Base-by-base conservation (phyloP, 2,888 invertebrate species). In the Poecilus cupreus region DNA sequence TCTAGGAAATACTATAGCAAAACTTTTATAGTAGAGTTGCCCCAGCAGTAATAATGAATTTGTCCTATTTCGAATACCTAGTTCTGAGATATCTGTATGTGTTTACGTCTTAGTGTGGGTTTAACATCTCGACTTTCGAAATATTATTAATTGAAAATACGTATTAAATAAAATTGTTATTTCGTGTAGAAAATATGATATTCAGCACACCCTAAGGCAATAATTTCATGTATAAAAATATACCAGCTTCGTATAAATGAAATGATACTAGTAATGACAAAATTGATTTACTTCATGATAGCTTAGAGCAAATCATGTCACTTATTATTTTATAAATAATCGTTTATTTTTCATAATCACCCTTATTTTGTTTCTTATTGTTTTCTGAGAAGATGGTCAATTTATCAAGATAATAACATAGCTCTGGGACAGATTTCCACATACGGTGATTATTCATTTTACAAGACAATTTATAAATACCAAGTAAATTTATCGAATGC, bases 281-380 rank as follows among this genome's bases (percentile, higher is more conserved):
- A 77, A 77, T 77, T 77, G 77, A 77, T 77, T 77, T 77, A 39
- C 26, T 39, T 77, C 77, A 77, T 64, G 77, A 57, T 77, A 18
- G 77, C 77, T 64, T 8, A 13, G 11, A 64, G 64, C 60, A 26
- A 77, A 60, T 43, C 46, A 77, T 43, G 46, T 64, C 57, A 60
- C 22, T 77, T 77, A 51, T 75, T 51, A 75, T 75, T 75, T 46
- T 51, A 75, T 75, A 75, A 75, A 72, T 72, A 46, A 75, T 51
- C 75, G 49, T 54, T 75, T 75, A 46, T 72, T 75, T 75, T 75
- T 75, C 51, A 51, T 51, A 75, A 75, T 75, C 43, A 68, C 20
- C 32, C 64, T 68, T 68, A 68, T 68, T 68, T 68, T 8, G 24
- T 46, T 72, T 46, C 22, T 72, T 75, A 49, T 75, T 75, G 32